Base-by-base conservation (phyloP, 2,888 invertebrate genomes). In the Bellardia pandia region DNA sequence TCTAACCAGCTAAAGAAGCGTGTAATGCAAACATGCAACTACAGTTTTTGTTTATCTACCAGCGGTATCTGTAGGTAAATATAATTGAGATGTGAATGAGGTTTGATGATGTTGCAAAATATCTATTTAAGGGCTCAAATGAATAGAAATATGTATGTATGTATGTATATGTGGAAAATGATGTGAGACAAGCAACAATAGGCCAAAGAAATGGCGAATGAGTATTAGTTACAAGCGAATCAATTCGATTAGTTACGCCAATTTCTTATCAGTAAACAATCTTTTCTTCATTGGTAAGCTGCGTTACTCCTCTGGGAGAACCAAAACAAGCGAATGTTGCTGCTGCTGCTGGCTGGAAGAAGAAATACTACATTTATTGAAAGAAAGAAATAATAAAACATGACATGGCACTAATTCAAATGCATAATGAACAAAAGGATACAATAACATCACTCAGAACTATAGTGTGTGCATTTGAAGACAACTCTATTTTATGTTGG, bases 191-290 rank as follows among this genome's bases (percentile, higher is more conserved):
- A n/a, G 6, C 33, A 66, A 13, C 14, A 81, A 53, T 53, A 48
- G 42, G 53, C 62, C 78, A 45, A 79, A 80, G 48, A 37, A 64
- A 66, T 53, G 56, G 71, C 51, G 30, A 58, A 48, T 45, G 40
- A 56, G 85, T 81, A 77, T 88, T 72, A 86, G 79, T 88, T 85
- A 81, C 84, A 86, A 76, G 84, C 86, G 86, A 79, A 79, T 85
- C 86, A 86, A 82, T 86, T 86, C 48, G 64, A 86, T 86, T 85
- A 75, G 88, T 85, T 86, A 81, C 85, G 79, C 84, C 86, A 86
- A 88, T 86, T 82, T 76, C 85, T 76, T 86, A 88, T 86, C 85
- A 64, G 79, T 80, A 85, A 76, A 85, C 84, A 88, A 85, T 79
- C 75, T 79, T 77, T 69, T 37, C 69, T 83, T 14, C 40, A 82